Evolutionary conservation across 2,797 vertebrate genomes (phyloP), one percentile per base, ranked within the genome.

Genomic region (Myripristis murdjan): DNA sequence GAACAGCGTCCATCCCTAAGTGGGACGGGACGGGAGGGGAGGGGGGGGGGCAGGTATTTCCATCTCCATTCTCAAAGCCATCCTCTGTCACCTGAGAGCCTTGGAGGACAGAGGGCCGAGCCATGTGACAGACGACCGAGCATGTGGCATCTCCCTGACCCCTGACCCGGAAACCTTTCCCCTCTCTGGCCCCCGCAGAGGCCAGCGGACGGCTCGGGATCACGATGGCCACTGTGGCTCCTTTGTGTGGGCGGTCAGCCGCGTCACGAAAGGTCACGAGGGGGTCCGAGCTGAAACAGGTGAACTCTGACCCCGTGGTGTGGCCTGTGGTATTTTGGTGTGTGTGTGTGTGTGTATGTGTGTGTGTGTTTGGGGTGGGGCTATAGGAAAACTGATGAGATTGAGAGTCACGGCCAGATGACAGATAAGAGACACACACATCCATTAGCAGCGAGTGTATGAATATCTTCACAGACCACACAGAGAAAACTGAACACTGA

Each of bases 111-210:
- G 10, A 23, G 43, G 59, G 51, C 46, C 22, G 2, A 79, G 61
- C 81, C 63, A 64, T 81, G 87, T 87, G 87, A 92, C 91, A 91
- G 87, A 90, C 83, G 89, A 91, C 54, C 68, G 79, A 92, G 79
- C 91, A 92, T 91, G 92, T 91, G 92, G 90, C 89, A 92, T 92
- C 89, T 81, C 71, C 2, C 44, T 71, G 89, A 90, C 88, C 92
- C 70, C 35, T 87, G 89, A 88, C 89, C 89, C 53, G 56, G 75
- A 90, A 86, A 87, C 78, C 85, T 66, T 79, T 70, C 68, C 84
- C 81, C 75, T 75, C 75, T 89, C 79, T 79, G n/a, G 67, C 78
- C 70, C 87, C 83, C 47, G 58, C 81, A 77, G 84, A 63, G 75
- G 78, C 81, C 72, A 84, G 89, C 83, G 87, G 86, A 86, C 75